Base-by-base conservation (phyloP, 2,797 vertebrate species). In the Martes flavigula region DNA sequence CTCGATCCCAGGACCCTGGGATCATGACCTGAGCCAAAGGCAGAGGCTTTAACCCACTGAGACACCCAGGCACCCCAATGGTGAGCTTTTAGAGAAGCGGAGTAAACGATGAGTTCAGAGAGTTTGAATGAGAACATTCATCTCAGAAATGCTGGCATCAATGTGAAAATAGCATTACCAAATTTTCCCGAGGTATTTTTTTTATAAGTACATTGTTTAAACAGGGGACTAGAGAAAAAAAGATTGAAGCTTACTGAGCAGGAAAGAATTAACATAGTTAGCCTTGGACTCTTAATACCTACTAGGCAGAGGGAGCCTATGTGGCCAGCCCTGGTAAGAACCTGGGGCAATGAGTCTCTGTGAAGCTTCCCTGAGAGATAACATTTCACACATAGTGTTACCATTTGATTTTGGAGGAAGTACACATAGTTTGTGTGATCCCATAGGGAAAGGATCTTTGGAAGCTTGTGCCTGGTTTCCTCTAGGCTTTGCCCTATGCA, bases 121-220 rank as follows among this genome's bases (percentile, higher is more conserved):
- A 60, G 21, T 93, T 43, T 78, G n/a, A 83, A 58, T 85, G 60
- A 87, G 58, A 91, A 82, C 5, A 35, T n/a, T 77, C 25, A 64
- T 48, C 66, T 96, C 58, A 51, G 30, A 91, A 51, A 48, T 83
- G 25, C 73, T 94, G 81, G 66, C 73, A 78, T 87, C 40, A 78
- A 35, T 25, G 38, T 72, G 82, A 91, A 91, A 91, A 96, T 18
- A 88, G 25, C 27, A 30, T 25, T 82, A 64, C 18, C 46, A 25
- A 51, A 38, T 94, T 82, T 91, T 89, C 66, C 48, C 62, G 7
- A 87, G 20, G 79, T 95, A 86, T 89, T 96, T 87, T 95, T 95
- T 95, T 87, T 83, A 64, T 14, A 62, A 48, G 14, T 8, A 72
- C 64, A 60, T 60, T 94, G 38, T 93, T 96, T 88, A 51, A 88